Evolutionary conservation across 2,113 vertebrate species (phyloP).

Genomic region (Festucalex cinctus): DNA sequence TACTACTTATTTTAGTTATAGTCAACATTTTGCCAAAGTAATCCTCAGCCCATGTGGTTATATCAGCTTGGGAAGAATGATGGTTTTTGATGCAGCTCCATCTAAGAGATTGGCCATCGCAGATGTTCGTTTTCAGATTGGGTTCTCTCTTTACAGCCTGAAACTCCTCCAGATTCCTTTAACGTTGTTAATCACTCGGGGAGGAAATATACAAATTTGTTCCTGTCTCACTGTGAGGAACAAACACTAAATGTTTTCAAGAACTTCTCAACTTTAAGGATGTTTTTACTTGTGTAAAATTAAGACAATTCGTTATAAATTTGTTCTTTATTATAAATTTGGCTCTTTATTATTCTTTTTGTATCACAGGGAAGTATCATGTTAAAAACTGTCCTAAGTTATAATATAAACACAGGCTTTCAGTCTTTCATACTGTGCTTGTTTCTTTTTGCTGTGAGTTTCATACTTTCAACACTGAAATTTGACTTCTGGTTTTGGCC

Average conservation of each 20-base stretch:
- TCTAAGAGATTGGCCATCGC: neutral
- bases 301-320: constrained; percentile 13
- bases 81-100: neutral
- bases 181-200: neutral
- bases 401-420: constrained; percentile 36
- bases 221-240: constrained; percentile 3
- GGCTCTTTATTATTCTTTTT: constrained; percentile 30
- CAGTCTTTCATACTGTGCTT: constrained; percentile 21
- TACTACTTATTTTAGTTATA: constrained; percentile 1
- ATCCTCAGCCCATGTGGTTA: constrained; percentile 2
- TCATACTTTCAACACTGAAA: constrained; percentile 11
- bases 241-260: constrained; percentile 4
- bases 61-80: neutral
- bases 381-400: constrained; percentile 25
- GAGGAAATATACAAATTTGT: constrained; percentile 1
- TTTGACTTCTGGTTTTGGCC: constrained; percentile 34
- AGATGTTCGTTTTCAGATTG: neutral
- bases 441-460: constrained; percentile 18
- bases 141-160: neutral
- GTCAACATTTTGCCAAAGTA: constrained; percentile 10
- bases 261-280: constrained; percentile 5
- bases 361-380: neutral
- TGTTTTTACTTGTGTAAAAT: constrained; percentile 15
- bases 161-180: neutral
- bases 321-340: constrained; percentile 55